Percentiles rank a stretch among this genome's conserved stretches.
These are phyloP conservation scores for Atlantisia rogersi DNA, from an alignment of 2,113 vertebrate genomes.

Conservation along the genomic window DNA sequence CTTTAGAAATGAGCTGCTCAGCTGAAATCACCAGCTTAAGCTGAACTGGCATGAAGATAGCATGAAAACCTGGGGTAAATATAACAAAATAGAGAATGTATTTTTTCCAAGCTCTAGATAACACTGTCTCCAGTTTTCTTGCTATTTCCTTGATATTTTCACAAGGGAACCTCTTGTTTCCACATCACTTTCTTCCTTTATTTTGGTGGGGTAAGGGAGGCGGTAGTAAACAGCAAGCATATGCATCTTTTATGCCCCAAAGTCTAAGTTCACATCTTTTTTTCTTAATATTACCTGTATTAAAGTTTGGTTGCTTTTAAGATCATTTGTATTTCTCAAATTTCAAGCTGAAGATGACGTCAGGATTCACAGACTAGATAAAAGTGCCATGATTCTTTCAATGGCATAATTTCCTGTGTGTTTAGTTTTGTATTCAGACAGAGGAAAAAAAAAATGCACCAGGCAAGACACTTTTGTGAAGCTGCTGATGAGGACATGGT, in stretches of 20 bases:
- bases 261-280: background rate
- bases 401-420: background rate
- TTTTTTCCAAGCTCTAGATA: background rate
- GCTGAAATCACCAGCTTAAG: background rate
- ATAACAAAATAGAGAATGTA: background rate
- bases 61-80: background rate
- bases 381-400: background rate
- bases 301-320: background rate
- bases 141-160: background rate
- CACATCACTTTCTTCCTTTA: background rate
- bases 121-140: background rate
- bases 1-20: background rate
- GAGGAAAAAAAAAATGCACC: background rate
- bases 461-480: constrained; percentile 25
- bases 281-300: background rate
- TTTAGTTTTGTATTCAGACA: constrained; percentile 32
- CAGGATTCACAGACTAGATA: background rate
- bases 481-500: constrained; percentile 25
- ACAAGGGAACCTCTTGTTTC: background rate
- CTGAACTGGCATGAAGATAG: background rate
- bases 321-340: background rate
- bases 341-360: background rate
- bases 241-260: background rate
- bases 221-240: background rate
- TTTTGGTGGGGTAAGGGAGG: background rate